Evolutionary conservation across 2,888 invertebrate species (phyloP).

Genomic region (Rugalucina vietnamica): DNA sequence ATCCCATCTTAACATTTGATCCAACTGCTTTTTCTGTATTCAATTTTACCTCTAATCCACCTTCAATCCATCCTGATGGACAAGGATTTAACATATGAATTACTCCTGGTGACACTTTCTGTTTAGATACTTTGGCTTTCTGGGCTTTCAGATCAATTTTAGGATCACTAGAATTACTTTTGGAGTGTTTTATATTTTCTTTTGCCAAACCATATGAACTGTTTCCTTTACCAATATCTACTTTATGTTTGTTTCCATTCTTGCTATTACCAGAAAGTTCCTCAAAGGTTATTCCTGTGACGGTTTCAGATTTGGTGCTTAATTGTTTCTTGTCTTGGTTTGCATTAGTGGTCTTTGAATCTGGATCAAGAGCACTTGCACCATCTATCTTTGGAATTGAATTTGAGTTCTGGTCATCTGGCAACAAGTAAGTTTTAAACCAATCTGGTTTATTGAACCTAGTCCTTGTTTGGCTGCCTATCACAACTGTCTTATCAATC

Average conservation of each 20-base stretch:
- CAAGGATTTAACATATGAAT: slow-evolving; percentile 55
- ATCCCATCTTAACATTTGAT: no score
- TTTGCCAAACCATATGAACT: background rate
- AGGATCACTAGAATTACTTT: background rate
- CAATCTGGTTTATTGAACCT: slow-evolving; percentile 26
- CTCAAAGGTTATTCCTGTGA: background rate
- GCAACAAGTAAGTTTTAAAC: slow-evolving; percentile 35
- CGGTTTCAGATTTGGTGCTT: background rate
- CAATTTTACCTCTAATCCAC: slow-evolving; percentile 37
- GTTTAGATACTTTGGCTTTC: background rate
- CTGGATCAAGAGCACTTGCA: background rate
- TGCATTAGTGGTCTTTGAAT: background rate
- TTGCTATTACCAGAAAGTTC: background rate
- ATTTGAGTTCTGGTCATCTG: background rate
- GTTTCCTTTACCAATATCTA: background rate
- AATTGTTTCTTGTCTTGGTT: background rate
- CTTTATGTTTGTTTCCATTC: background rate
- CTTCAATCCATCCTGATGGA: slow-evolving; percentile 55
- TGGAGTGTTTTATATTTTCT: background rate
- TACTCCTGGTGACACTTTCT: slow-evolving; percentile 55
- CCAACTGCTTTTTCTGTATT: no score
- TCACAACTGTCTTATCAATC: no score
- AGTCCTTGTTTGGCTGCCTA: background rate
- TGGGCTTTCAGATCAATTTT: background rate
- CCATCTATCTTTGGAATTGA: background rate